phyloP scores from a whole-genome alignment of 2,797 vertebrate species.

The Ceryle rudis region DNA sequence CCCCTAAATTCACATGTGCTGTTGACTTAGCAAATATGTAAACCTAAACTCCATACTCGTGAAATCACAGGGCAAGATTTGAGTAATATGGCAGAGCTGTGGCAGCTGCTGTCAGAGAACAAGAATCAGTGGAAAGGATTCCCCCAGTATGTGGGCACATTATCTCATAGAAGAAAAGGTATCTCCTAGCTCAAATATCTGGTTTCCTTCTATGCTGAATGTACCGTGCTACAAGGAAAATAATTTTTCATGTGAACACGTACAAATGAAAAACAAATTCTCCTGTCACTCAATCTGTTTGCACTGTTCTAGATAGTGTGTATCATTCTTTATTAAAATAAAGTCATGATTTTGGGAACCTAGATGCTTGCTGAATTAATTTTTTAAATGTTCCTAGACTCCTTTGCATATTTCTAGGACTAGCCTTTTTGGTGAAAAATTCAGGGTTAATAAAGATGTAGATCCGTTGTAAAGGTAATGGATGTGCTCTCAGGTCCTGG shows the following conservation, averaged over 20 bases:
- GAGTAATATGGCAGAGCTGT: neutral
- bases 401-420: neutral
- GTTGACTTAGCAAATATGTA: neutral
- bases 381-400: neutral
- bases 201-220: neutral
- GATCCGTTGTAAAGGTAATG: neutral
- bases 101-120: neutral
- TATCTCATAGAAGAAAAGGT: neutral
- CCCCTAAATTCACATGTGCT: neutral
- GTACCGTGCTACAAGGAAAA: neutral
- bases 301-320: neutral
- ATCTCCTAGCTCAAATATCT: neutral
- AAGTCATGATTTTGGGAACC: neutral
- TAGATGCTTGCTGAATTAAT: neutral
- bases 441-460: neutral
- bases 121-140: neutral
- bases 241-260: neutral
- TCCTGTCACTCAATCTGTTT: neutral
- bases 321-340: neutral
- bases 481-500: neutral
- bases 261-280: neutral
- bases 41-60: neutral
- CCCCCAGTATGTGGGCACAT: no score
- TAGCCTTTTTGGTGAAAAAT: neutral
- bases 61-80: neutral